These are phyloP conservation scores for Australoheros scitulus DNA, from an alignment of 2,113 vertebrate genomes.

Conservation along the genomic window DNA sequence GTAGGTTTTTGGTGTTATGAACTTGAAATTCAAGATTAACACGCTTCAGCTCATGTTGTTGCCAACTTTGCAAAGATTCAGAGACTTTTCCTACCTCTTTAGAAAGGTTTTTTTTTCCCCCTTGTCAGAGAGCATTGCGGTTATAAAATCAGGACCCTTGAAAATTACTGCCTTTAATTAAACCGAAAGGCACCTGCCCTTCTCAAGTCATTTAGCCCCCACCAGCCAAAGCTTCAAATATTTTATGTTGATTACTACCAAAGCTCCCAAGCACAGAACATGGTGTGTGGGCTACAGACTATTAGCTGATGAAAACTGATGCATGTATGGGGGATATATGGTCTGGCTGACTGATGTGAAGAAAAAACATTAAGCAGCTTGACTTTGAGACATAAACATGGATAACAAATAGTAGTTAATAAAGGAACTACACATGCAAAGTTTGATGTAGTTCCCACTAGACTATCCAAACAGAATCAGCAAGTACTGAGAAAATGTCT, in stretches of 20 bases:
- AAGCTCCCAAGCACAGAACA: background rate
- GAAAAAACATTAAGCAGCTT: conserved; percentile 19
- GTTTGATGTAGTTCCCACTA: background rate
- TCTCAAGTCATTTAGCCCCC: background rate
- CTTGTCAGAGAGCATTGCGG: background rate
- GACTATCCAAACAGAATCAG: background rate
- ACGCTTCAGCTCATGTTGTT: background rate
- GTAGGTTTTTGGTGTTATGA: background rate
- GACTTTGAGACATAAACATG: conserved; percentile 27
- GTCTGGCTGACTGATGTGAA: conserved; percentile 25
- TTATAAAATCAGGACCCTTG: background rate
- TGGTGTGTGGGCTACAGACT: background rate
- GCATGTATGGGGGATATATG: conserved; percentile 22
- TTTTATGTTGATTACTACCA: background rate
- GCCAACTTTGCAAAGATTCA: background rate
- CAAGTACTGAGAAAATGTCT: background rate
- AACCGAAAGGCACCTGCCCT: background rate
- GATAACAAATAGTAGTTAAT: background rate
- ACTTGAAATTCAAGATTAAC: background rate
- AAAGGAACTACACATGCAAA: background rate
- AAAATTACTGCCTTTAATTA: background rate
- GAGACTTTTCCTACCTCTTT: background rate
- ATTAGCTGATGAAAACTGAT: conserved; percentile 29
- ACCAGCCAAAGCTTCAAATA: background rate
- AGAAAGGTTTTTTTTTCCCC: background rate